Evolutionary conservation across 2,888 invertebrate species (phyloP), one percentile per base, ranked within the genome.

Genomic region (Cremastobaeus sp.): DNA sequence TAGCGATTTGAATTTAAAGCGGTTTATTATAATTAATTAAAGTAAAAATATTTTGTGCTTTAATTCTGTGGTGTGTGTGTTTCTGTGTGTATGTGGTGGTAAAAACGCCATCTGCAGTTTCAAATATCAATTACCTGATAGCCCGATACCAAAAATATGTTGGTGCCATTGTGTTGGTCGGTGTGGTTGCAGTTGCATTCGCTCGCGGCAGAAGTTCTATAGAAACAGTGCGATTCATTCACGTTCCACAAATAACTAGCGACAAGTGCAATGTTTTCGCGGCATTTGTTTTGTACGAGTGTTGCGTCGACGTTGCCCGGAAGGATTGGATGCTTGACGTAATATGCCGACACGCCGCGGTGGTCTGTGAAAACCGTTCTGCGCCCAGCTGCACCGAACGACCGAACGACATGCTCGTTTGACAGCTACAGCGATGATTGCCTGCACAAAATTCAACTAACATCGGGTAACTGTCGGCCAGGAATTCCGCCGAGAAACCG

Each of bases 301-400:
- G 18, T 52, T 41, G 11, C 64, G 59, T 54, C 64, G 34, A 15
- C 25, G 35, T 52, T 54, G 12, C 28, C 12, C 25, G 21, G 30
- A 28, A 50, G 25, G 64, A 64, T 43, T 64, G 43, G 52, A 43
- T 21, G 50, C 12, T 41, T 25, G 17, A 39, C 48, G 66, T 55
- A 47, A 41, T 8, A 48, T 37, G 34, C 15, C 30, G 8, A 1
- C 9, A 25, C 12, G 15, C 9, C 18, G 28, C 18, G 20, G n/a
- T 1, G 20, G 0, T 11, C 17, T 41, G 21, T 25, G 32, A 43
- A 57, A 43, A n/a, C 3, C 20, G 14, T 14, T 17, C 21, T 11
- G 17, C 34, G n/a, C n/a, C n/a, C n/a, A n/a, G 34, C 9, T n/a
- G 8, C 8, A 1, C 17, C 25, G 28, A 37, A 21, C n/a, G n/a